Percentiles rank a stretch among this genome's conserved stretches.
Evolutionary conservation across 2,888 invertebrate species (phyloP).

Genomic region (Philereme vetulata): DNA sequence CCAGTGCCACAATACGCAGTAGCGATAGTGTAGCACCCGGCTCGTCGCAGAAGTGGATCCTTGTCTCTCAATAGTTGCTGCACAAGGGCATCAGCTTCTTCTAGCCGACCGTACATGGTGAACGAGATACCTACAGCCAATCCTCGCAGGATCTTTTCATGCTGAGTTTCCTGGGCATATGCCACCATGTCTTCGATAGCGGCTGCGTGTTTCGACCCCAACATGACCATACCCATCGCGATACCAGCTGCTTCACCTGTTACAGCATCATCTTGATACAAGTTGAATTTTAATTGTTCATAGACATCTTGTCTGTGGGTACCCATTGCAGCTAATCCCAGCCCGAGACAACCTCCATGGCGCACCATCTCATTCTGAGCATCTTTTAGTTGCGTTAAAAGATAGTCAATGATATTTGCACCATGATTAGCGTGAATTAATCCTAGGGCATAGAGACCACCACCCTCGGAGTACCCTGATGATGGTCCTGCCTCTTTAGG

Average conservation of each 20-base stretch:
- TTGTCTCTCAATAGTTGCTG: slow-evolving; percentile 95
- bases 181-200: slow-evolving; percentile 98
- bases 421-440: slow-evolving; percentile 99
- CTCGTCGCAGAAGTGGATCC: slow-evolving; percentile 96
- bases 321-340: slow-evolving; percentile 99
- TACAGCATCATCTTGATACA: slow-evolving; percentile 99
- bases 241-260: slow-evolving; percentile 99
- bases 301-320: slow-evolving; percentile 97
- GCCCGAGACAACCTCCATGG: slow-evolving; percentile 98
- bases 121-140: slow-evolving; percentile 98
- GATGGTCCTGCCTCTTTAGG: slow-evolving; percentile 98
- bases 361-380: slow-evolving; percentile 98
- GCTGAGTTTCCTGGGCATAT: slow-evolving; percentile 97
- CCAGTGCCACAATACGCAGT: slow-evolving; percentile 99
- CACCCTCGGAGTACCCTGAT: slow-evolving; percentile 96
- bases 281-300: slow-evolving; percentile 97
- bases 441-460: slow-evolving; percentile 97
- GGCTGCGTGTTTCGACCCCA: slow-evolving; percentile 95
- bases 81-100: slow-evolving; percentile 97
- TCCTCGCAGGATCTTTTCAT: slow-evolving; percentile 99
- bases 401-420: slow-evolving; percentile 96
- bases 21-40: slow-evolving; percentile 98
- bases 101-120: slow-evolving; percentile 98
- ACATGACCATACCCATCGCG: slow-evolving; percentile 99
- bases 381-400: slow-evolving; percentile 97